Conservation (phyloP, 1,140 invertebrate genomes). For the Zaprionus gabonicus region DNA sequence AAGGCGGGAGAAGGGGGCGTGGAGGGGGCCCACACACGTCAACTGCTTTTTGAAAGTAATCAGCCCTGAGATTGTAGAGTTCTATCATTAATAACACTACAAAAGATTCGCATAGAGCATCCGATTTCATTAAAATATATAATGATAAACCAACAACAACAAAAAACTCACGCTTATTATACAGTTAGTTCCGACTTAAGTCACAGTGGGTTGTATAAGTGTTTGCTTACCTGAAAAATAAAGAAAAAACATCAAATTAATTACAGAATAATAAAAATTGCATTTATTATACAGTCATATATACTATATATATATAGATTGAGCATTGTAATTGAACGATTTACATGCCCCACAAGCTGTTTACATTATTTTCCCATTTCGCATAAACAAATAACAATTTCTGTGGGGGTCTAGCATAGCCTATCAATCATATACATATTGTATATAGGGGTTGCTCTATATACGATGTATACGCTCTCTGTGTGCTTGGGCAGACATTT, state of each 20-base stretch:
- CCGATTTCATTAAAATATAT: constrained; percentile 15
- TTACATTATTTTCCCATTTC: constrained; percentile 6
- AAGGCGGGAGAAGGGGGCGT: background rate
- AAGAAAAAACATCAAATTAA: constrained; percentile 13
- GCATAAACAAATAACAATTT: constrained; percentile 13
- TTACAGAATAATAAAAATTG: background rate
- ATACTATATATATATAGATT: constrained; percentile 5
- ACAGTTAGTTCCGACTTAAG: constrained; percentile 14
- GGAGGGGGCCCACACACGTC: background rate
- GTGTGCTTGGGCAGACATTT: constrained; percentile 21
- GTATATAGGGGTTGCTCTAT: background rate
- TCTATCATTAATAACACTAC: constrained; percentile 48
- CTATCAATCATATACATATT: constrained; percentile 23
- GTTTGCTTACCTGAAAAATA: constrained; percentile 31
- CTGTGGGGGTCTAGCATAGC: constrained; percentile 5
- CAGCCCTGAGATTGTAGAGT: constrained; percentile 41
- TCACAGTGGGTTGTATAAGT: background rate
- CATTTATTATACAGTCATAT: background rate
- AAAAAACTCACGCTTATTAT: constrained; percentile 16
- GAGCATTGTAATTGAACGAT: background rate
- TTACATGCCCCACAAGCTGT: background rate
- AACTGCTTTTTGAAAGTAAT: constrained; percentile 54
- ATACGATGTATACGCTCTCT: background rate
- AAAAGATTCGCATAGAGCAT: constrained; percentile 21
- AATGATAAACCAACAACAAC: background rate